phyloP scores from a whole-genome alignment of 2,797 vertebrate species.

The Mycteria americana region DNA sequence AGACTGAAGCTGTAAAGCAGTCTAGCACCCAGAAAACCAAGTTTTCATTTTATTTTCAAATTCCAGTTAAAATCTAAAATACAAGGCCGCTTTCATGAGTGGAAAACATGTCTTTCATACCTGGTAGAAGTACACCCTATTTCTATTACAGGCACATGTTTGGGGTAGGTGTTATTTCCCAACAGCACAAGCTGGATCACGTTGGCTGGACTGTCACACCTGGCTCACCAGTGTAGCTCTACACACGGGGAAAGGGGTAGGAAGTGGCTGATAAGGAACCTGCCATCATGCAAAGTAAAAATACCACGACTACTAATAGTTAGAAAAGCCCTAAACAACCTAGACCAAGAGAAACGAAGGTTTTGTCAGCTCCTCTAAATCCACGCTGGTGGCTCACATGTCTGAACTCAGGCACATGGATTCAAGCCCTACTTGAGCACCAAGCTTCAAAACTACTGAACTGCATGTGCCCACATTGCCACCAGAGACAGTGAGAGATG shows the following conservation, averaged over 20 bases:
- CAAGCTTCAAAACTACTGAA: background rate
- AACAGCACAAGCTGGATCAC: rapidly evolving
- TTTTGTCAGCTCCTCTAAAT: background rate
- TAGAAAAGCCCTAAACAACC: background rate
- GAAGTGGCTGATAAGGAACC: background rate
- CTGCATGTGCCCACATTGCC: background rate
- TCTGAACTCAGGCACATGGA: rapidly evolving
- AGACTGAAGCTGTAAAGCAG: background rate
- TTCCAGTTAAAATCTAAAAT: background rate
- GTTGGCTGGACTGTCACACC: background rate
- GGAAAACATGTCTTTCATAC: background rate
- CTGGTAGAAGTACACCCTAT: background rate
- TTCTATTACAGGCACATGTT: background rate
- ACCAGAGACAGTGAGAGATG: background rate
- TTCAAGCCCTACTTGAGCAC: background rate
- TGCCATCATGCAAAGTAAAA: background rate
- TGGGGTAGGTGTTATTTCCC: background rate
- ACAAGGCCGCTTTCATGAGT: background rate
- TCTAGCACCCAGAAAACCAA: background rate
- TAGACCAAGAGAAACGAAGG: background rate
- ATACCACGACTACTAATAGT: background rate
- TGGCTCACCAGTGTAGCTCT: background rate
- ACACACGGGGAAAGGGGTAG: rapidly evolving
- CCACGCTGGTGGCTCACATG: background rate
- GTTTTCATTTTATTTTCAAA: background rate